Base-by-base conservation (phyloP, 2,797 vertebrate genomes). In the Tiaroga cobitis region DNA sequence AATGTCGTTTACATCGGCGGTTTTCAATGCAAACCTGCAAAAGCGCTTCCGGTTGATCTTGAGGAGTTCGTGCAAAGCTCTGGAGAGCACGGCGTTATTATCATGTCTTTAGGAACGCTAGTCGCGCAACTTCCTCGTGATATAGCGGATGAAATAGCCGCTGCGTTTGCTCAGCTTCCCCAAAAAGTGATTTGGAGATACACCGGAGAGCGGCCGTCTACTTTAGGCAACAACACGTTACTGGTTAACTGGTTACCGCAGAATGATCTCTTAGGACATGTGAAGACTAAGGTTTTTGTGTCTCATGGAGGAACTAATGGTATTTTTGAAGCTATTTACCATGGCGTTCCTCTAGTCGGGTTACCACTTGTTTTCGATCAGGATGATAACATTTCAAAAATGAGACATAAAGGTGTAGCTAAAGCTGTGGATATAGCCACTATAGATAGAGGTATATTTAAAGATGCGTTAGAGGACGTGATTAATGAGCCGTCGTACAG, bases 141-240 rank as follows among this genome's bases (percentile, higher is more conserved):
- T 21, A 76, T 95, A 5, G 86, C 92, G 0, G 90, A 95, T 41
- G 87, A 91, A 74, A 92, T 95, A 1, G 94, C 93, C 32, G 89
- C 92, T 76, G 92, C 88, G 70, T 94, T 96, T 72, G 91, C 94
- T 4, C 88, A 92, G 85, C 88, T 95, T 79, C 93, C 93, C 46
- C 95, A 95, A 82, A 96, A 95, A 85, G 94, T 96, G 26, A 94
- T 95, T 86, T 95, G 94, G 95, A 92, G 92, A 61, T 81, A 95
- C 80, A 93, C 88, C 73, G 95, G 95, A 3, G 84, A 86, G 6
- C 93, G 43, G 65, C 94, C 94, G 19, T 75, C 89, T 3, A 85
- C 86, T 54, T 83, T 95, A 63, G 95, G 94, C 29, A 93, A 93
- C 90, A 95, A 96, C 89, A 95, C 95, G 69, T 85, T 94, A 24